Evolutionary conservation across 2,113 vertebrate species (phyloP).

Genomic region (Rafetus swinhoei): DNA sequence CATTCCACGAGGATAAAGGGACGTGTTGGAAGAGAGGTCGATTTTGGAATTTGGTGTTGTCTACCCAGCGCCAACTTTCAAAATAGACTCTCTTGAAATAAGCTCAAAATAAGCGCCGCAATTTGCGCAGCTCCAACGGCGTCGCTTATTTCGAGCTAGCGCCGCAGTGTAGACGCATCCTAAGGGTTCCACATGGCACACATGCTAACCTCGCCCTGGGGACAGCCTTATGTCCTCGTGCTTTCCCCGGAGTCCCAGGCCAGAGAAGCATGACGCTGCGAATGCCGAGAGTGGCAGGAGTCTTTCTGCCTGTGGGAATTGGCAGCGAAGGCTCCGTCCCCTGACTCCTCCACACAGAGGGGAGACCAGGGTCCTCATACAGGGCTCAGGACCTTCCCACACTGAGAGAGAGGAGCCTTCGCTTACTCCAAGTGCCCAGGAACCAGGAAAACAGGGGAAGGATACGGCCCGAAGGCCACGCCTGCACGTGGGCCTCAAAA

Average conservation of each 20-base stretch:
- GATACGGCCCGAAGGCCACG: accelerated
- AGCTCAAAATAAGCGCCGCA: too few species aligned
- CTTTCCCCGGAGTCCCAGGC: neutral
- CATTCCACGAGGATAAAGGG: too few species aligned
- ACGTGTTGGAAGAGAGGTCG: too few species aligned
- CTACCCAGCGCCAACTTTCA: too few species aligned
- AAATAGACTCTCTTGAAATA: too few species aligned
- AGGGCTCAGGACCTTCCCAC: neutral
- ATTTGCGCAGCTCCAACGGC: too few species aligned
- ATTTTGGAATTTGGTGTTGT: too few species aligned
- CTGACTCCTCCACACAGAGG: neutral
- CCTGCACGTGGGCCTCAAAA: neutral
- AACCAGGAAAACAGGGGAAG: neutral
- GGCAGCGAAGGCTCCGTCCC: neutral
- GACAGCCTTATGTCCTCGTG: neutral
- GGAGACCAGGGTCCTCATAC: accelerated
- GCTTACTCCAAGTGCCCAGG: neutral
- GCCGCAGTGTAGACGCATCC: too few species aligned
- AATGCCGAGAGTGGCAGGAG: neutral
- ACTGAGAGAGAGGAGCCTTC: neutral
- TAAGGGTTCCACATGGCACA: neutral
- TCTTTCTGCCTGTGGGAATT: neutral
- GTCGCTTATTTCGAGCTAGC: too few species aligned
- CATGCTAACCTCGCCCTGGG: neutral
- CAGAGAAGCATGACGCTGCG: neutral